phyloP scores from a whole-genome alignment of 2,113 vertebrate genomes.

The Etheostoma cragini region DNA sequence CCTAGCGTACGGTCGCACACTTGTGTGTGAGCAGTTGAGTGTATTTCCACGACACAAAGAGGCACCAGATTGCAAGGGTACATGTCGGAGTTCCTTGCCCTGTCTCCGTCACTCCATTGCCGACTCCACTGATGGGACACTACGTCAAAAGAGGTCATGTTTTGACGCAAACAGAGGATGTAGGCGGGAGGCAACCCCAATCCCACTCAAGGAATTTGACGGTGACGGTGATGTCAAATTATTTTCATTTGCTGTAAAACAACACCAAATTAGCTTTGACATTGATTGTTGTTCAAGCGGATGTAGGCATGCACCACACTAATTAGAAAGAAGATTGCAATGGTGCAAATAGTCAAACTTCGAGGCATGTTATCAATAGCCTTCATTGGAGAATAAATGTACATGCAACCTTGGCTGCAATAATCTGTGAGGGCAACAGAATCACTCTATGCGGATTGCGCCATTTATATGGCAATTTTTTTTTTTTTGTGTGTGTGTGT shows the following conservation, averaged over 20 bases:
- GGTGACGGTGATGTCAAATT: too few species aligned
- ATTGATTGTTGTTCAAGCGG: slow-evolving; percentile 4
- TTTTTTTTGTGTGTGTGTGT: too few species aligned
- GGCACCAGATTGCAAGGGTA: slow-evolving; percentile 12
- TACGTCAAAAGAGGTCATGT: slow-evolving; percentile 57
- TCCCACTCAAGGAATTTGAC: slow-evolving; percentile 37
- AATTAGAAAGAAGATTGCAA: neutral
- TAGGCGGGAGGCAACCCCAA: slow-evolving; percentile 48
- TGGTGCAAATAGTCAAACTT: too few species aligned
- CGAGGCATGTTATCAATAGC: too few species aligned
- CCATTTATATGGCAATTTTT: too few species aligned
- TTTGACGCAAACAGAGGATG: slow-evolving; percentile 47
- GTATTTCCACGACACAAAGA: slow-evolving; percentile 21
- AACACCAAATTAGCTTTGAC: slow-evolving; percentile 42
- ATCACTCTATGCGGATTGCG: too few species aligned
- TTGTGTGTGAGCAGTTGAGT: slow-evolving; percentile 6
- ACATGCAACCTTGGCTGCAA: too few species aligned
- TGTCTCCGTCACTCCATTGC: slow-evolving; percentile 51
- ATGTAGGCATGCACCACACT: slow-evolving; percentile 7
- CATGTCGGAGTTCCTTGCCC: slow-evolving; percentile 25
- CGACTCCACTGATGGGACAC: slow-evolving; percentile 40
- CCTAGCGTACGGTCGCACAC: slow-evolving; percentile 1
- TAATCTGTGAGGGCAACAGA: too few species aligned
- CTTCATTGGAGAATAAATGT: too few species aligned
- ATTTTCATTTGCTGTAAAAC: slow-evolving; percentile 43